These are phyloP conservation scores for Marmota monax DNA, from an alignment of 2,113 vertebrate genomes.

Conservation along the genomic window DNA sequence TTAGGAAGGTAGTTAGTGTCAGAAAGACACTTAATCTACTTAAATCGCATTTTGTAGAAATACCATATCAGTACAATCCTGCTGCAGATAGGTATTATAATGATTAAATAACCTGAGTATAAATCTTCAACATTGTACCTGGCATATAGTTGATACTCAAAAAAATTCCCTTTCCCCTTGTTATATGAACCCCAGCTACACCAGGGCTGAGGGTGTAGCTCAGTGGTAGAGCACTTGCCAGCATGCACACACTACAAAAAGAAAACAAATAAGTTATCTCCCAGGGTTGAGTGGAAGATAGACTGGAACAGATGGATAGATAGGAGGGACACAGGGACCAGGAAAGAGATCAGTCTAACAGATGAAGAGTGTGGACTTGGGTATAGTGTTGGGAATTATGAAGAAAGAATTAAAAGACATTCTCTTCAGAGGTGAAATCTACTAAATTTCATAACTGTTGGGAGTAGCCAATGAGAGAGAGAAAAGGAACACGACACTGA, in stretches of 20 bases:
- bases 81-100: neutral
- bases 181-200: too few relatives aligned
- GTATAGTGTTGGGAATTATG: neutral
- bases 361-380: neutral
- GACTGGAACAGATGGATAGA: too few relatives aligned
- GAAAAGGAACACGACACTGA: neutral
- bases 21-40: neutral
- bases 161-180: neutral
- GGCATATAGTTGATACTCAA: neutral
- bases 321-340: neutral
- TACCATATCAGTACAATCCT: neutral
- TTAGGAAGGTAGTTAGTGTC: neutral
- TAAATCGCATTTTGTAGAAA: neutral
- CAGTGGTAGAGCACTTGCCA: neutral
- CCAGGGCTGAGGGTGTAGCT: too few relatives aligned
- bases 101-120: neutral
- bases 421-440: neutral
- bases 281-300: neutral
- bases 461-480: neutral
- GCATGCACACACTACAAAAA: neutral
- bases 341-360: too few relatives aligned
- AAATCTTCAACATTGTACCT: neutral
- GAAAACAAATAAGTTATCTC: neutral
- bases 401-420: neutral
- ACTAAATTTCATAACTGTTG: neutral